Base-by-base conservation (phyloP, 2,888 invertebrate genomes). In the Coleophora deauratella region DNA sequence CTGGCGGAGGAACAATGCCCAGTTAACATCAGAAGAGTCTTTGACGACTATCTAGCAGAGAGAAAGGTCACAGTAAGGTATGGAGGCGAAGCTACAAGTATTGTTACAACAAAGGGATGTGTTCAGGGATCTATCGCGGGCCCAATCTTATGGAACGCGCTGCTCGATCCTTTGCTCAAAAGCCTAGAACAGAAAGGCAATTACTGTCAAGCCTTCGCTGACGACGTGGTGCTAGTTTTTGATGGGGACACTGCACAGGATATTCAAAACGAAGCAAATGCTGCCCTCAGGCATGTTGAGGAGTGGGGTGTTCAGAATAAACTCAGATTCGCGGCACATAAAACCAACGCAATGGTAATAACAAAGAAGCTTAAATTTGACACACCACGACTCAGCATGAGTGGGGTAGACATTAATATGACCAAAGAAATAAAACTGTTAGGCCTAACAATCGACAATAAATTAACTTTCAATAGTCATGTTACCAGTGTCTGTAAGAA, bases 111-210 rank as follows among this genome's bases (percentile, higher is more conserved):
- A 9, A 46, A 45, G n/a, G 50, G 50, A 0, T 50, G 47, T 3
- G 44, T 49, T 0, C 49, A 49, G 35, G 49, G 49, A 0, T 50
- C 50, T 0, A 43, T 50, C 1, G 50, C 46, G 0, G 47, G 50
- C 0, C 47, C 50, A 1, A 45, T 42, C 0, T 15, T 46, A 0
- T 49, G 49, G 51, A 51, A 49, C 28, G 12, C 49, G 0, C 15
- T 51, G 0, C 34, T 49, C 14, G 47, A 49, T 14, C 40, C 45
- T 2, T 39, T 46, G 0, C 35, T 46, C 3, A 32, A 35, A n/a
- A 21, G 30, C 1, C 42, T 44, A 1, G 38, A 33, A n/a, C 1
- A 12, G 9, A 27, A 12, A 11, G 40, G 38, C 0, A 15, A 28
- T 3, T 38, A 46, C 36, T 38, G 40, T 13, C 49, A 49, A 27